These are phyloP conservation scores for Pemphigus obesinymphae DNA, from an alignment of 1,140 invertebrate species.

Conservation along the genomic window DNA sequence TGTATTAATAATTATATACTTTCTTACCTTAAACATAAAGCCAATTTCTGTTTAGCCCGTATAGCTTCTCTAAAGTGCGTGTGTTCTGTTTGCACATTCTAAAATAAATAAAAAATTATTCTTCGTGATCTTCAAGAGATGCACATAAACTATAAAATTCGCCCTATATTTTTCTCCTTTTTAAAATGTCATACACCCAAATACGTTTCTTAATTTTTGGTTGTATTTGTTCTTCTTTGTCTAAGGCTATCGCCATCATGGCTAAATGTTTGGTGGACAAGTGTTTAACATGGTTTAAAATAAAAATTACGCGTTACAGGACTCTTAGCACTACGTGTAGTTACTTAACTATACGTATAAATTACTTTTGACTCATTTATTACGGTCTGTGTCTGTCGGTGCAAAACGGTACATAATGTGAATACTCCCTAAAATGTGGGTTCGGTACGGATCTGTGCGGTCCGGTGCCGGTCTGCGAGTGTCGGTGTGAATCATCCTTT, in stretches of 20 bases:
- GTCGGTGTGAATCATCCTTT: no score
- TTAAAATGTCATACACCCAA: background rate
- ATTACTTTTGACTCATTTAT: background rate
- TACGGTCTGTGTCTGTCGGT: background rate
- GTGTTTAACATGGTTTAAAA: background rate
- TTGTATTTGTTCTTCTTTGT: no score
- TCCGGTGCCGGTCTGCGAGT: no score
- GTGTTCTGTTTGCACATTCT: slow-evolving; percentile 1
- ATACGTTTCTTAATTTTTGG: no score
- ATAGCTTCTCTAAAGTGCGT: slow-evolving; percentile 7
- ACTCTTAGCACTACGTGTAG: background rate
- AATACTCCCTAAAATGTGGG: background rate
- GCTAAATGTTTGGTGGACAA: background rate
- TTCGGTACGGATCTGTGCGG: no score
- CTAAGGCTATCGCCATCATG: background rate
- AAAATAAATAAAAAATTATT: slow-evolving; percentile 3
- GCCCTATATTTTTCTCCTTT: background rate
- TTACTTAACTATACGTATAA: background rate
- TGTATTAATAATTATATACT: no score
- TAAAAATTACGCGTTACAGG: background rate
- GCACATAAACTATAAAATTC: background rate
- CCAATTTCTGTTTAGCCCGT: background rate
- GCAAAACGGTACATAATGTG: background rate
- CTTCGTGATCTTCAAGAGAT: background rate
- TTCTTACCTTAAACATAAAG: background rate